Base-by-base conservation (phyloP, 2,797 vertebrate species). In the Cyclopterus lumpus region DNA sequence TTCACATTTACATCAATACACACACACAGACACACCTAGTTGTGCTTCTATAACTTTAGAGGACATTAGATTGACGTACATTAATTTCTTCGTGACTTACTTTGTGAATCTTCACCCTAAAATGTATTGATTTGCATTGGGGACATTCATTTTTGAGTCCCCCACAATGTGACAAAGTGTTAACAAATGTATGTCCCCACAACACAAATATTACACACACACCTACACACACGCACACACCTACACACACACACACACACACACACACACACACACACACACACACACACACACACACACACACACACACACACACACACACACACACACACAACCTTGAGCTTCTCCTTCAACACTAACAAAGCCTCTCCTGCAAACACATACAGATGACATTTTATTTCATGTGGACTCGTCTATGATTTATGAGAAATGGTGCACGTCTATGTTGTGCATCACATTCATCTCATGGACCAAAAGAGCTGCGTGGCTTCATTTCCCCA, bases 311-410 rank as follows among this genome's bases (percentile, higher is more conserved):
- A 46, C 15, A 46, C 55, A 22, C 20, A 58, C 6, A 40, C 22
- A 40, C 5, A 24, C 53, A 30, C 26, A 55, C 24, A 64, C 46
- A 74, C 79, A 82, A 63, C 73, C 82, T 83, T 81, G 61, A 87
- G 22, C 20, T 44, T 80, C 57, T 61, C 72, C 58, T 82, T 77
- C 70, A 68, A 53, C 57, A 54, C 4, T 5, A 10, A 85, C 83
- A 65, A 79, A 82, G 32, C 26, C 42, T 58, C 12, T 28, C 46
- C 65, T 69, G 63, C 40, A 66, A 72, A 76, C 67, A 79, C 66
- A 80, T 73, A 75, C 46, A 73, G 54, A 71, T 62, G 51, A 70
- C 15, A 62, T 79, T 80, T 79, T 60, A 60, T 80, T 81, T 88
- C 68, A 84, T 65, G 20, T 57, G 32, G 58, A 36, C 59, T 18